Evolutionary conservation across 1,140 invertebrate species (phyloP).

Genomic region (Drosophila lacteicornis): DNA sequence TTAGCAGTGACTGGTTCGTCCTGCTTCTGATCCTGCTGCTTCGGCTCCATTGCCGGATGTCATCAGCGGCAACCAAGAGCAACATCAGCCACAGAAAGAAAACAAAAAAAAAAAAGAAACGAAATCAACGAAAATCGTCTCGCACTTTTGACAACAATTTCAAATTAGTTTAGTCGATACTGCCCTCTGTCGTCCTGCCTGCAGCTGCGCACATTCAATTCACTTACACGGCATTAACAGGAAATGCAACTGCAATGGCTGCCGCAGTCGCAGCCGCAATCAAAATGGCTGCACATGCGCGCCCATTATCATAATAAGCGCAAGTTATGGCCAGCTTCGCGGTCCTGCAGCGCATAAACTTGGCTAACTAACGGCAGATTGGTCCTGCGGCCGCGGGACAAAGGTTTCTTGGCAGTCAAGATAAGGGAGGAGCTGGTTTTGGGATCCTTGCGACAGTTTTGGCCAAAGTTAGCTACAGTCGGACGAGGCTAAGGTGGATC

Average conservation of each 20-base stretch:
- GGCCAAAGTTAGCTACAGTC: neutral
- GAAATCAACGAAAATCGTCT: slow-evolving; percentile 12
- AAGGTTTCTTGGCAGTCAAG: neutral
- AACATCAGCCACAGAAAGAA: neutral
- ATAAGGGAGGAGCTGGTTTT: no score
- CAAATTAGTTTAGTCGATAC: slow-evolving; percentile 44
- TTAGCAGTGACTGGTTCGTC: neutral
- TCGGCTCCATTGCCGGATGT: slow-evolving; percentile 31
- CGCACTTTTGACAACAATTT: slow-evolving; percentile 71
- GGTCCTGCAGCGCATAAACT: slow-evolving; percentile 54
- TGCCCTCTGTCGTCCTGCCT: slow-evolving; percentile 14
- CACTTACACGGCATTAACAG: slow-evolving; percentile 58
- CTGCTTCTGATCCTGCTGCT: slow-evolving; percentile 2
- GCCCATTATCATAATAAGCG: slow-evolving; percentile 66
- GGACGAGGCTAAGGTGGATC: neutral
- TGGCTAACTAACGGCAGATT: slow-evolving; percentile 33
- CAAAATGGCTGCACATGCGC: slow-evolving; percentile 73
- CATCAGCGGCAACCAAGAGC: slow-evolving; percentile 3
- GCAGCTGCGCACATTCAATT: slow-evolving; percentile 67
- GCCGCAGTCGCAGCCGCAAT: slow-evolving; percentile 41
- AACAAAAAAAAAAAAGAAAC: slow-evolving; percentile 7
- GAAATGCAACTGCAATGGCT: slow-evolving; percentile 11
- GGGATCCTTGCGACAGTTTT: slow-evolving; percentile 21
- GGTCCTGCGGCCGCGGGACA: slow-evolving; percentile 22
- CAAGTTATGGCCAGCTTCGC: slow-evolving; percentile 63